phyloP scores from a whole-genome alignment of 2,888 invertebrate species.

The Seladonia tumulorum region DNA sequence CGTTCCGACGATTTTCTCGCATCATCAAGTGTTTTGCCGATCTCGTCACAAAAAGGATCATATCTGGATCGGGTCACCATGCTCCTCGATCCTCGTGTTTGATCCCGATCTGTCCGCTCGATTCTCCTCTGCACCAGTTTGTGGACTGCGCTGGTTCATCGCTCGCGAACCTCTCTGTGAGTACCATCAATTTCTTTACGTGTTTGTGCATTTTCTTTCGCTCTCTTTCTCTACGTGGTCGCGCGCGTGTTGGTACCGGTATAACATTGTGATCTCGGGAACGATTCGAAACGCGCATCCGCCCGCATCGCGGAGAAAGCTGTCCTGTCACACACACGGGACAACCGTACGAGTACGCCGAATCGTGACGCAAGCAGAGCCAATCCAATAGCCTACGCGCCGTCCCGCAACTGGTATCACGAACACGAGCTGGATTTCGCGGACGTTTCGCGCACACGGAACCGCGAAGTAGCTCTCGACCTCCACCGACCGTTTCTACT shows the following conservation, averaged over 20 bases:
- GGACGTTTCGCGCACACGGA: not conserved
- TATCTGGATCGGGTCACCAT: conserved; percentile 15
- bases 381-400: not conserved
- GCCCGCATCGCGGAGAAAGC: conserved; percentile 24
- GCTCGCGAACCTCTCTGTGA: conserved; percentile 17
- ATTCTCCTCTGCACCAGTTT: not conserved
- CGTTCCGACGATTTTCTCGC: not conserved
- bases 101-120: not conserved
- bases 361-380: conserved; percentile 18
- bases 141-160: not conserved
- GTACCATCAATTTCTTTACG: not conserved
- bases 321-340: not conserved
- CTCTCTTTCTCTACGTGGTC: not conserved
- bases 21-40: not conserved
- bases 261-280: not conserved
- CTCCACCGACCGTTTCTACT: not conserved
- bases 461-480: not conserved
- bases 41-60: not conserved
- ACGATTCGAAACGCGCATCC: not conserved
- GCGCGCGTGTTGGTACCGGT: not conserved
- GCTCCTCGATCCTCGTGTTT: conserved; percentile 20
- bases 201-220: not conserved
- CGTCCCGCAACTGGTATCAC: conserved; percentile 4
- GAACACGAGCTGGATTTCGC: not conserved
- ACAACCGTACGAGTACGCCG: not conserved